Conservation (phyloP, 2,888 invertebrate genomes). For the Molanna angustata region DNA sequence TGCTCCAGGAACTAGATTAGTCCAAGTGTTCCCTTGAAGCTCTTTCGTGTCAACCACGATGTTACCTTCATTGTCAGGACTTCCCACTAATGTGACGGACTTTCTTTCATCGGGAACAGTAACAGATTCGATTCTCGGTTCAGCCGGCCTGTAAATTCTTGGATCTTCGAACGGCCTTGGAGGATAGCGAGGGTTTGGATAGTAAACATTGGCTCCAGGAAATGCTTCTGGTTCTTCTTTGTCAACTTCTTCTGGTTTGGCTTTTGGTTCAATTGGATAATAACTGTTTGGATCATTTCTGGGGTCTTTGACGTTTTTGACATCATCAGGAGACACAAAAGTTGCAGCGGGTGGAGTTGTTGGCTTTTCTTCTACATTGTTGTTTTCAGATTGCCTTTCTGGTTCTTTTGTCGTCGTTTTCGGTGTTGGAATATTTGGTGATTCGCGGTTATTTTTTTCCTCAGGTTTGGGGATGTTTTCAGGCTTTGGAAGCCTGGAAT, state of each 20-base stretch:
- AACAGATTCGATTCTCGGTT: slow-evolving; percentile 12
- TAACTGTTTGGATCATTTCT: slow-evolving; percentile 1
- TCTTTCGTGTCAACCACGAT: slow-evolving; percentile 40
- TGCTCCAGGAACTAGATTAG: slow-evolving; percentile 40
- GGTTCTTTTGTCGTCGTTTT: background rate
- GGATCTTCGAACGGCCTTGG: background rate
- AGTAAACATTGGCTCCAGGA: slow-evolving; percentile 5
- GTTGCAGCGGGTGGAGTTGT: slow-evolving; percentile 8
- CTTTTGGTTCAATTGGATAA: background rate
- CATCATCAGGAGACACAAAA: background rate
- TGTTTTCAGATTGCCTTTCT: background rate
- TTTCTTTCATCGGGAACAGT: slow-evolving; percentile 3
- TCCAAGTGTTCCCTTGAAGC: slow-evolving; percentile 44
- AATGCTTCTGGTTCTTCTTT: background rate
- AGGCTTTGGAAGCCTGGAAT: too few species aligned
- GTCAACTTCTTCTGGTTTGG: slow-evolving; percentile 3
- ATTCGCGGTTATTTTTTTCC: background rate
- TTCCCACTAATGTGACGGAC: slow-evolving; percentile 32
- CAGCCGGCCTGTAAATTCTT: slow-evolving; percentile 1
- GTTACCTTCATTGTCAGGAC: slow-evolving; percentile 40
- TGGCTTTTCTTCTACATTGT: background rate
- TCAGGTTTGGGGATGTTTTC: too few species aligned
- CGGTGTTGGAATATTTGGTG: background rate
- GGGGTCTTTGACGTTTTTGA: too few species aligned
- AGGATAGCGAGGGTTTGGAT: slow-evolving; percentile 6